Evolutionary conservation across 2,797 vertebrate genomes (phyloP).

Genomic region (Molossus alvarezi): DNA sequence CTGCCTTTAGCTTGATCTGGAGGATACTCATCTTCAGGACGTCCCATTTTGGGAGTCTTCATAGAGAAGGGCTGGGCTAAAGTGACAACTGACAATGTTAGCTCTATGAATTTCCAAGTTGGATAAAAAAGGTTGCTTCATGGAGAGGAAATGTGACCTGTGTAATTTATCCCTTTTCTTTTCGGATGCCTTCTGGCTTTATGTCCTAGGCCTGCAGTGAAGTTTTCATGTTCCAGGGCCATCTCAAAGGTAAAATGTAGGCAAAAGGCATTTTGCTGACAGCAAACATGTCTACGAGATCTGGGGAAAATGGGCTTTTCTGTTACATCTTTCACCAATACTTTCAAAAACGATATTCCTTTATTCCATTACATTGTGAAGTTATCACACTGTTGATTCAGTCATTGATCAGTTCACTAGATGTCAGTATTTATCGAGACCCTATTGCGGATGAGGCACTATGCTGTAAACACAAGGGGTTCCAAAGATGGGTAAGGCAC

Average conservation of each 20-base stretch:
- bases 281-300: not conserved
- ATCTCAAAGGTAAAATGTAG: not conserved
- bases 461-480: not conserved
- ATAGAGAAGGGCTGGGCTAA: not conserved
- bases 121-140: not conserved
- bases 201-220: not conserved
- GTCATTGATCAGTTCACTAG: constrained; percentile 10
- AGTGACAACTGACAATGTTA: not conserved
- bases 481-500: not conserved
- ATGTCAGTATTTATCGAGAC: not conserved
- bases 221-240: not conserved
- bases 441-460: not conserved
- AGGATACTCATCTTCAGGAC: not conserved
- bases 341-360: not conserved
- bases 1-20: not conserved
- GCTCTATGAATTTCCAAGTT: not conserved
- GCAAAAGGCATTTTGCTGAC: not conserved
- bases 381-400: not conserved
- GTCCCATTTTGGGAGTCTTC: not conserved
- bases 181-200: not conserved
- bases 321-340: constrained; percentile 2
- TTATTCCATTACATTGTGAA: constrained; percentile 3
- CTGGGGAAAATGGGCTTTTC: not conserved
- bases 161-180: not conserved
- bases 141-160: not conserved